These are phyloP conservation scores for Tiaroga cobitis DNA, from an alignment of 2,797 vertebrate genomes.

Conservation along the genomic window DNA sequence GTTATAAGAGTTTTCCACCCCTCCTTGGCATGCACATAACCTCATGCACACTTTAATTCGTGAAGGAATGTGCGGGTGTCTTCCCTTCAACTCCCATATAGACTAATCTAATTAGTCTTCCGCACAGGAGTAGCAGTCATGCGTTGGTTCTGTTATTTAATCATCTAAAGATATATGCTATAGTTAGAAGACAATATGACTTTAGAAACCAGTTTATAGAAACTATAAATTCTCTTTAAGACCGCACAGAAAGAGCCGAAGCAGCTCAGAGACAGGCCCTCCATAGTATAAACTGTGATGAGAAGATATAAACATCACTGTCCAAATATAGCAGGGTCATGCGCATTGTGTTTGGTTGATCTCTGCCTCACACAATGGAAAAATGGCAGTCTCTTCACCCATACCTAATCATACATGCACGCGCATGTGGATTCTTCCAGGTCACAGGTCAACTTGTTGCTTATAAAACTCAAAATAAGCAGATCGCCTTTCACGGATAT, in stretches of 20 bases:
- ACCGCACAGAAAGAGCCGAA: background rate
- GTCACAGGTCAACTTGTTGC: slow-evolving; percentile 26
- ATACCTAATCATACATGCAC: slow-evolving; percentile 44
- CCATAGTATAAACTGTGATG: slow-evolving; percentile 47
- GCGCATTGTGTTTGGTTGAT: slow-evolving; percentile 25
- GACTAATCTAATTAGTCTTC: slow-evolving; percentile 22
- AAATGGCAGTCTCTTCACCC: slow-evolving; percentile 24
- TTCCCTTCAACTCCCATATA: background rate
- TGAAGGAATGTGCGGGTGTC: slow-evolving; percentile 43
- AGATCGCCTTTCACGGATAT: slow-evolving; percentile 19
- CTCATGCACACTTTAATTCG: slow-evolving; percentile 24
- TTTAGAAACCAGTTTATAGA: background rate
- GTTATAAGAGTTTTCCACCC: slow-evolving; percentile 30
- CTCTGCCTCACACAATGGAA: slow-evolving; percentile 11
- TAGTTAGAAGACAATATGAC: background rate
- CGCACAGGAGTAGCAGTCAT: slow-evolving; percentile 1
- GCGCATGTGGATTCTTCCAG: background rate
- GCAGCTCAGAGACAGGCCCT: background rate
- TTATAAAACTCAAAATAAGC: slow-evolving; percentile 1
- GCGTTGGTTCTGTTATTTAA: slow-evolving; percentile 22
- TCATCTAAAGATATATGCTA: background rate
- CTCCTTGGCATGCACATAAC: slow-evolving; percentile 30
- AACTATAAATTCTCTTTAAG: background rate
- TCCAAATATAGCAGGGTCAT: slow-evolving; percentile 50
- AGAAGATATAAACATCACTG: slow-evolving; percentile 50